These are phyloP conservation scores for Caenorhabditis auriculariae DNA, from an alignment of 2,888 invertebrate species.

Conservation along the genomic window DNA sequence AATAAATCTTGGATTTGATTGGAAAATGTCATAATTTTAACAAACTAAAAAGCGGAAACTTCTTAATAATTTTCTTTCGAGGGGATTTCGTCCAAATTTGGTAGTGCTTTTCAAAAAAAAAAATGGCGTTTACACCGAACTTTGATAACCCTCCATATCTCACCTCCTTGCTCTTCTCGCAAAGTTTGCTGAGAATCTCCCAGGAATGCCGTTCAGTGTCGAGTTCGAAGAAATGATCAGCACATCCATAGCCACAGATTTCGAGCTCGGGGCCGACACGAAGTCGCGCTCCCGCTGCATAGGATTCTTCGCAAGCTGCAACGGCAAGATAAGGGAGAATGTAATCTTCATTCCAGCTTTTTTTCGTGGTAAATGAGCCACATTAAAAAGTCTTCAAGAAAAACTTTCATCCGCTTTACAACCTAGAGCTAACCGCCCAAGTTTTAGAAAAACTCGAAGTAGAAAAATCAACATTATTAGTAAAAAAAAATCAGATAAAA, in stretches of 20 bases:
- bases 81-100: too few relatives aligned
- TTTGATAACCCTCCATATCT: not conserved
- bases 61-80: too few relatives aligned
- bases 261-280: conserved; percentile 95
- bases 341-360: not conserved
- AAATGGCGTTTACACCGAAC: too few relatives aligned
- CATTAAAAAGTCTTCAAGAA: not conserved
- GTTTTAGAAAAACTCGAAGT: too few relatives aligned
- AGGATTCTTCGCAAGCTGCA: conserved; percentile 54
- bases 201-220: conserved; percentile 94
- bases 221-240: conserved; percentile 93
- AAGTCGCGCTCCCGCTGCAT: conserved; percentile 64
- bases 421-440: too few relatives aligned
- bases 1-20: too few relatives aligned
- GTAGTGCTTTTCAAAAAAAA: not conserved
- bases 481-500: too few relatives aligned
- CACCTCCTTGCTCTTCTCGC: conserved; percentile 70
- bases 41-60: too few relatives aligned
- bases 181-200: conserved; percentile 84
- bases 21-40: too few relatives aligned
- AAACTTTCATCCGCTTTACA: too few relatives aligned
- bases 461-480: too few relatives aligned
- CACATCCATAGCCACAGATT: conserved; percentile 84
- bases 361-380: not conserved
- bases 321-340: not conserved